Evolutionary conservation across 2,797 vertebrate genomes (phyloP).

Genomic region (Xenops minutus): DNA sequence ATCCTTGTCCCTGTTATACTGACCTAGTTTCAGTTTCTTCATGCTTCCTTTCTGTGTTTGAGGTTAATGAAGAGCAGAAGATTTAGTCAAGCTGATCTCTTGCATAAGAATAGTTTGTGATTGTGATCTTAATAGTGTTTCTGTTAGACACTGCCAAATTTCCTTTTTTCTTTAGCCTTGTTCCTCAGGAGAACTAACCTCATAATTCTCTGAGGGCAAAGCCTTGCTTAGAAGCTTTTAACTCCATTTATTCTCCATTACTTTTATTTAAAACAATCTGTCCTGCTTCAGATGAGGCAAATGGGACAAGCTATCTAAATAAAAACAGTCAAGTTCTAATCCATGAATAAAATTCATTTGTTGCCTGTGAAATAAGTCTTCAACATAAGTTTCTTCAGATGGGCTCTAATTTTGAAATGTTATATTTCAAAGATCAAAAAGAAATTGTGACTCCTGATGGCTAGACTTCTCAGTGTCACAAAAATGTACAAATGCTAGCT

Average conservation of each 20-base stretch:
- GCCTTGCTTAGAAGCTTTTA: constrained; percentile 36
- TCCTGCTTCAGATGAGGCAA: constrained; percentile 23
- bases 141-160: constrained; percentile 42
- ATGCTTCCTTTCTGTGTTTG: constrained; percentile 31
- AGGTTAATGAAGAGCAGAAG: constrained; percentile 59
- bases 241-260: constrained; percentile 44
- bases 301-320: background rate
- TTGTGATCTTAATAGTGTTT: constrained; percentile 56
- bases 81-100: constrained; percentile 43
- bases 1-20: constrained; percentile 57
- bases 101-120: constrained; percentile 44
- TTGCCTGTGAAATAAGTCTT: background rate
- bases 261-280: constrained; percentile 42
- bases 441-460: background rate
- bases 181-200: constrained; percentile 56
- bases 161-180: constrained; percentile 30
- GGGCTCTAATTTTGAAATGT: background rate
- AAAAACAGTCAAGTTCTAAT: background rate
- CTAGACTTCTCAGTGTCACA: background rate
- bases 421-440: background rate
- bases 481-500: background rate
- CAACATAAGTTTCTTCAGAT: background rate
- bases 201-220: constrained; percentile 54
- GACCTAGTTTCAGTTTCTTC: constrained; percentile 52
- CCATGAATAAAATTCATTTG: background rate